phyloP scores from a whole-genome alignment of 2,797 vertebrate genomes.

The Enteromius anoplus region DNA sequence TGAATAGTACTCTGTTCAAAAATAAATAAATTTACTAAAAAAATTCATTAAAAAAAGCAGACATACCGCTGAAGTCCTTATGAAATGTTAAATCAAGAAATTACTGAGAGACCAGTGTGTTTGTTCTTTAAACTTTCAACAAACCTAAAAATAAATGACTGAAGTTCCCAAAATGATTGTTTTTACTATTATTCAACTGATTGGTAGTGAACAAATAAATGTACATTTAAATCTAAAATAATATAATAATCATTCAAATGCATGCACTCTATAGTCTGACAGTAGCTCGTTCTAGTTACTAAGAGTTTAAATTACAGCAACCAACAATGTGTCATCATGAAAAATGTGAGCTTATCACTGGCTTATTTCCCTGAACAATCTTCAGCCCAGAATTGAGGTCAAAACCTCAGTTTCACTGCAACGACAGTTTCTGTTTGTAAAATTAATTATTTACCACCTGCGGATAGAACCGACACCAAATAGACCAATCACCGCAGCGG shows the following conservation, averaged over 20 bases:
- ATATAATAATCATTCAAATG: background rate
- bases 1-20: no score
- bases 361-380: slow-evolving; percentile 17
- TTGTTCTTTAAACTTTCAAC: background rate
- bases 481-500: slow-evolving; percentile 65
- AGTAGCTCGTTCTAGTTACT: background rate
- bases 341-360: background rate
- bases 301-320: slow-evolving; percentile 1
- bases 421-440: slow-evolving; percentile 37
- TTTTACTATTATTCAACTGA: background rate
- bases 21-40: no score
- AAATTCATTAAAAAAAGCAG: no score
- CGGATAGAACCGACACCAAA: slow-evolving; percentile 52
- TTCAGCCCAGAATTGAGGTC: slow-evolving; percentile 35
- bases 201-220: background rate
- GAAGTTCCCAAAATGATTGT: background rate
- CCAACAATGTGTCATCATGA: background rate
- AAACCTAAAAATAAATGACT: background rate
- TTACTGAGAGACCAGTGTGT: no score
- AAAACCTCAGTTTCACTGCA: slow-evolving; percentile 40
- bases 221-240: background rate
- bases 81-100: no score
- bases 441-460: slow-evolving; percentile 51
- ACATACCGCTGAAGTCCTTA: no score
- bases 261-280: background rate